These are phyloP conservation scores for Coenonympha arcania DNA, from an alignment of 2,888 invertebrate species.

Conservation along the genomic window DNA sequence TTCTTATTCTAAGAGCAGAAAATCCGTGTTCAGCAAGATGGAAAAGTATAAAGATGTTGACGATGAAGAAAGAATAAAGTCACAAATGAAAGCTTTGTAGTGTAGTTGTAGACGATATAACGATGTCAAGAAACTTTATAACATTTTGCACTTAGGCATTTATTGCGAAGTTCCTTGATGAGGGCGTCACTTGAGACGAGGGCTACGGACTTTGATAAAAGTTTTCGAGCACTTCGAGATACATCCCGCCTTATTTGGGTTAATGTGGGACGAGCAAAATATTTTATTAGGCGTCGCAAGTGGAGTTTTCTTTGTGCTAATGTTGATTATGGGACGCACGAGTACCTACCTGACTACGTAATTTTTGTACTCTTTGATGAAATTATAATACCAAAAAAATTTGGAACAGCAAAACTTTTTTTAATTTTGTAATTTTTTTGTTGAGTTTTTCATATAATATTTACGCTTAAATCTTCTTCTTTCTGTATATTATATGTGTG, in stretches of 20 bases:
- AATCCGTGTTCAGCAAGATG: no score
- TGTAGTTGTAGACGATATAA: slow-evolving; percentile 1
- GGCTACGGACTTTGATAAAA: slow-evolving; percentile 28
- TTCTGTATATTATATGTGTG: no score
- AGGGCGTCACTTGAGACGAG: slow-evolving; percentile 27
- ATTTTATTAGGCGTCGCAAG: slow-evolving; percentile 21
- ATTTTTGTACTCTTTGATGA: no score
- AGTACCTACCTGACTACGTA: no score
- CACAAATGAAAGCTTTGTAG: slow-evolving; percentile 3
- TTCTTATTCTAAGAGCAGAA: no score
- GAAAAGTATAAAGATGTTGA: no score
- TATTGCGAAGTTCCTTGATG: slow-evolving; percentile 34
- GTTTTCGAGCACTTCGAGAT: slow-evolving; percentile 29
- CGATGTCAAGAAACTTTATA: slow-evolving; percentile 19
- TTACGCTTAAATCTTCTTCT: no score
- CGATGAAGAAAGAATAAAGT: neutral
- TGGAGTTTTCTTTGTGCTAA: slow-evolving; percentile 8
- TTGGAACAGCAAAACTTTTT: no score
- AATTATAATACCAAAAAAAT: no score
- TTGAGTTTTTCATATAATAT: no score
- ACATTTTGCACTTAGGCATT: slow-evolving; percentile 27
- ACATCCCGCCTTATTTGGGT: slow-evolving; percentile 24
- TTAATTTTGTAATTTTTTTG: no score
- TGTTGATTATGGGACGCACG: slow-evolving; percentile 7
- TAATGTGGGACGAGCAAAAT: slow-evolving; percentile 23